Percentiles rank a stretch among this genome's conserved stretches.
Evolutionary conservation across 2,888 invertebrate genomes (phyloP).

Genomic region (Elysia crispata): DNA sequence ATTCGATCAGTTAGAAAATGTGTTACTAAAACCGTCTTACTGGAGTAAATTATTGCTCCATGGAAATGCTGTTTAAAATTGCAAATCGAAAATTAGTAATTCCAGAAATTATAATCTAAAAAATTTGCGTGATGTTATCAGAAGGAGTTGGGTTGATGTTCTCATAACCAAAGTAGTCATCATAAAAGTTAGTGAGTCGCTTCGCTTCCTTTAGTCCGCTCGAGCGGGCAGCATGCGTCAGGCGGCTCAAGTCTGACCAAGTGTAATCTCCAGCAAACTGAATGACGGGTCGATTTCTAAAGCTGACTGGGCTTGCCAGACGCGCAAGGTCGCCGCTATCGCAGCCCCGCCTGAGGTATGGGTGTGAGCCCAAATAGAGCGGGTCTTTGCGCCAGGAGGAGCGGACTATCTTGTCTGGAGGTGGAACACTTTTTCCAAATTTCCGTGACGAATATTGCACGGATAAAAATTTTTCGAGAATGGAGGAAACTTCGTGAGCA

Average conservation of each 20-base stretch:
- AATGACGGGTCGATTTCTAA: background rate
- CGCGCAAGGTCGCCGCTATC: background rate
- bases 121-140: no score
- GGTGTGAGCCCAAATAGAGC: slow-evolving; percentile 26
- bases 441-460: no score
- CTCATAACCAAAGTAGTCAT: background rate
- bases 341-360: slow-evolving; percentile 16
- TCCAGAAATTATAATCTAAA: no score
- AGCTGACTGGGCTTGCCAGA: background rate
- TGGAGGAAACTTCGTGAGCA: background rate
- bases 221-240: slow-evolving; percentile 19
- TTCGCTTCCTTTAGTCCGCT: slow-evolving; percentile 34
- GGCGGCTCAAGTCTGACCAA: background rate
- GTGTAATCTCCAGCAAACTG: slow-evolving; percentile 41
- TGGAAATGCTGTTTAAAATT: no score
- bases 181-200: background rate
- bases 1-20: no score
- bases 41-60: no score
- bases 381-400: slow-evolving; percentile 16
- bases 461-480: background rate
- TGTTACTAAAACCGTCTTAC: no score
- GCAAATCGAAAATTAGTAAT: no score
- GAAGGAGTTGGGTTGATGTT: slow-evolving; percentile 4
- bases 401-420: background rate
- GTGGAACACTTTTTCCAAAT: background rate